Evolutionary conservation across 2,113 vertebrate species (phyloP), one percentile per base, ranked within the genome.

Genomic region (Chaetorhynchus papuensis): DNA sequence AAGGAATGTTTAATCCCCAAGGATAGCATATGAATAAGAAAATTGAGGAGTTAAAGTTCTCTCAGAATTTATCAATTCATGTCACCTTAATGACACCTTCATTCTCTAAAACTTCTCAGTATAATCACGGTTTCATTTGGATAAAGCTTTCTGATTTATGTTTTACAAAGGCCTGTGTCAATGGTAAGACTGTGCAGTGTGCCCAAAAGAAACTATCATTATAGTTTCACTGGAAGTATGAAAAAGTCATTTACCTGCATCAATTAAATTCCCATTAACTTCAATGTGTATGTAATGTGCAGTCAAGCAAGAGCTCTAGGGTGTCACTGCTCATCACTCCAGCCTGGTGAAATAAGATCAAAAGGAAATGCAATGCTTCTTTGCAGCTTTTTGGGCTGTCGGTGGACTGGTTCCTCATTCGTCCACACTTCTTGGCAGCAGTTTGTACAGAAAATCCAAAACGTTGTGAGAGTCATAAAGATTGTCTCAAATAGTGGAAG

Each of bases 1-100:
- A 87, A 70, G 52, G 72, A 77, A 91, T 84, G 64, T 60, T 94
- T 84, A 83, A 56, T 71, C 56, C 44, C 30, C 30, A 59, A 19
- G 3, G 13, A 66, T 24, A 86, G 63, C 30, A 24, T 63, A 27
- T 3, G 5, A 83, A 56, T 60, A 64, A 86, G 59, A 80, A 89
- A 90, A 83, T 19, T 24, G 50, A 85, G 41, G 52, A 80, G 12
- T 68, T 65, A 39, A 83, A 57, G 31, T 86, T 88, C 52, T 70
- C 30, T 77, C 35, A 54, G 27, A 28, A 90, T 85, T 89, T 93
- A 68, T 53, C 50, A n/a, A 11, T 69, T 90, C 69, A 24, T 69
- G 30, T 30, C 33, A 35, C 24, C n/a, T 50, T 76, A 70, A 31
- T 35, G 27, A 65, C 10, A 54, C 31, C n/a, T 65, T n/a, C 23